Conservation (phyloP, 1,140 invertebrate genomes). For the Agrilus planipennis region DNA sequence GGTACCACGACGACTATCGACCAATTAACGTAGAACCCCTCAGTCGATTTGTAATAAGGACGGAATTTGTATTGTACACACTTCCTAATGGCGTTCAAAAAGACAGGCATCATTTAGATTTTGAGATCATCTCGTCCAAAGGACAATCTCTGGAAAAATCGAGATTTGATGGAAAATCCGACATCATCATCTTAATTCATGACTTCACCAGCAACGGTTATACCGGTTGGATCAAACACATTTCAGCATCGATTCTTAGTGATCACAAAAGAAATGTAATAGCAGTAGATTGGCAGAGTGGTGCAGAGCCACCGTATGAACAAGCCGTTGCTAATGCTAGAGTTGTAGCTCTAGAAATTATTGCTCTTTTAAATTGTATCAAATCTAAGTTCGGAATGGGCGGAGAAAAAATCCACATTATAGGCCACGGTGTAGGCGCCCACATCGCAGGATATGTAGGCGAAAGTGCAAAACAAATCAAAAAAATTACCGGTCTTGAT, state of each 20-base stretch:
- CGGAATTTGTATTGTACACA: constrained; percentile 18
- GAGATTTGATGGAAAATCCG: constrained; percentile 17
- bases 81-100: neutral
- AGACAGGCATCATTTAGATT: constrained; percentile 9
- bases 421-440: constrained; percentile 29
- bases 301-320: constrained; percentile 38
- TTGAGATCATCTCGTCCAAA: constrained; percentile 16
- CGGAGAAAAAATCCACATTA: constrained; percentile 14
- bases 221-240: constrained; percentile 28
- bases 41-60: constrained; percentile 26
- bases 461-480: constrained; percentile 11
- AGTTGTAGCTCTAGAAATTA: constrained; percentile 42
- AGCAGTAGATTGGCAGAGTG: constrained; percentile 32
- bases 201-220: constrained; percentile 32
- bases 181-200: constrained; percentile 25
- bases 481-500: constrained; percentile 26
- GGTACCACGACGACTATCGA: constrained; percentile 25
- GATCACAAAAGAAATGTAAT: constrained; percentile 19
- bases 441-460: constrained; percentile 31
- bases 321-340: constrained; percentile 43
- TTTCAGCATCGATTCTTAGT: neutral
- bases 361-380: too few relatives aligned
- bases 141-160: constrained; percentile 13
- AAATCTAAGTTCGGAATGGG: too few relatives aligned
- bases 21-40: constrained; percentile 28